These are phyloP conservation scores for Lepidurus arcticus DNA, from an alignment of 1,140 invertebrate species.

Conservation along the genomic window DNA sequence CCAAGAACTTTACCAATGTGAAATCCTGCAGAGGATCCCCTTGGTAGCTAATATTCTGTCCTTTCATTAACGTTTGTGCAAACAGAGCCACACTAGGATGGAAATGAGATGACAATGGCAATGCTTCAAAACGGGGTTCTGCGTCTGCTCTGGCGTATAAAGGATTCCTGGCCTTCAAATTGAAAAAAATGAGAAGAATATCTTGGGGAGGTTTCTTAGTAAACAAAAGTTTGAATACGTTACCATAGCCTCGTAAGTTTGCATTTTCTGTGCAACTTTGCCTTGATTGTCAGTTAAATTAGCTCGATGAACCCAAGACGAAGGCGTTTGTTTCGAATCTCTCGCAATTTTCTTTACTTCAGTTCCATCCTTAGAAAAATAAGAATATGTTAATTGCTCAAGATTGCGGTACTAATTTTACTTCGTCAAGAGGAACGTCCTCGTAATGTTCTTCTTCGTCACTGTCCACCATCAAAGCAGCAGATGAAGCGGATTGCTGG, in stretches of 20 bases:
- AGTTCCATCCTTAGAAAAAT: slow-evolving; percentile 39
- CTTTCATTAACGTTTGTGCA: slow-evolving; percentile 70
- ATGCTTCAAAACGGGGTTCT: slow-evolving; percentile 27
- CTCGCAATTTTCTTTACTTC: slow-evolving; percentile 34
- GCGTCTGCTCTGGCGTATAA: slow-evolving; percentile 23
- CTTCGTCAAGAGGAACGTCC: slow-evolving; percentile 46
- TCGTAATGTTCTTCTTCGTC: slow-evolving; percentile 45
- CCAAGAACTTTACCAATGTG: slow-evolving; percentile 78
- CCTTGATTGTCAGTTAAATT: slow-evolving; percentile 37
- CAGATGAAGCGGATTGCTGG: neutral
- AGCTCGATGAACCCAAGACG: slow-evolving; percentile 45
- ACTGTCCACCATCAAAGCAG: slow-evolving; percentile 29
- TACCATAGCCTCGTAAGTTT: neutral
- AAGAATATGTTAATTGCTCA: slow-evolving; percentile 32
- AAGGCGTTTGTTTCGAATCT: slow-evolving; percentile 36
- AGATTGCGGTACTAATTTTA: slow-evolving; percentile 44
- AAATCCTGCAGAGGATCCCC: slow-evolving; percentile 93
- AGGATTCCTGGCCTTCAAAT: slow-evolving; percentile 30
- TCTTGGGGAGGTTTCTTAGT: slow-evolving; percentile 15
- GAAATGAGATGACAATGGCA: slow-evolving; percentile 28
- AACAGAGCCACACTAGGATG: slow-evolving; percentile 57
- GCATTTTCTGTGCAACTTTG: neutral
- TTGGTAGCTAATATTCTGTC: slow-evolving; percentile 68
- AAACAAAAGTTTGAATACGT: neutral
- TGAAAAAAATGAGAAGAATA: neutral